phyloP scores from a whole-genome alignment of 35 echinoderm and acorn worm species.

The Lytechinus pictus region DNA sequence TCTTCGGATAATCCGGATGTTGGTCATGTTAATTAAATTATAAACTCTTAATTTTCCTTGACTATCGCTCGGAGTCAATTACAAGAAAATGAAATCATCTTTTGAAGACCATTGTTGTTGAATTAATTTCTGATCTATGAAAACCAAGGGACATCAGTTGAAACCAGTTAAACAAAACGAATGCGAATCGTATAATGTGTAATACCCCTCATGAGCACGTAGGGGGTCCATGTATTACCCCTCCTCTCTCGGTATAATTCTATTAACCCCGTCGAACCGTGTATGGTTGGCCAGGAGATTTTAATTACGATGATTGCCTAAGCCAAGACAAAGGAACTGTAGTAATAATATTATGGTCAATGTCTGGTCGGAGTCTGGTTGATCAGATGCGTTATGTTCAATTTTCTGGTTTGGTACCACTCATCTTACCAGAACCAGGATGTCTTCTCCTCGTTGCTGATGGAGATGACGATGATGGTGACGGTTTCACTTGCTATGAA shows the following conservation, averaged over 20 bases:
- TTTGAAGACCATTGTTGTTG: not conserved
- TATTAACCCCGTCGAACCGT: conserved; percentile 11
- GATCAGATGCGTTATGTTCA: not conserved
- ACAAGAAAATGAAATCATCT: not conserved
- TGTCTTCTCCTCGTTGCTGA: not conserved
- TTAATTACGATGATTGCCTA: conserved; percentile 34
- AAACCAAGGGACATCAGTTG: not conserved
- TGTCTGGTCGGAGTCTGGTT: not conserved
- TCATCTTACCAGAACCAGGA: not conserved
- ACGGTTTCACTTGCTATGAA: not conserved
- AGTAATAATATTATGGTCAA: not conserved
- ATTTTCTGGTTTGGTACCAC: not conserved
- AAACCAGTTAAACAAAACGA: conserved; percentile 45
- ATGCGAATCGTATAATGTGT: not conserved
- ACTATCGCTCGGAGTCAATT: not conserved
- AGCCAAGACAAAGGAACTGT: not conserved
- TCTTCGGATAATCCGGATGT: not conserved
- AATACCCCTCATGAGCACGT: not conserved
- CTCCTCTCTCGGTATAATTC: not conserved
- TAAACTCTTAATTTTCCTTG: not conserved
- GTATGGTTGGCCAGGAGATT: not conserved
- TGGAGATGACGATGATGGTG: not conserved
- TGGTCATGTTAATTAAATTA: not conserved
- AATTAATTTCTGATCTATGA: not conserved
- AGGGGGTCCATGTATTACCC: not conserved